Percentiles rank a stretch among this genome's conserved stretches.
These are phyloP conservation scores for Okamejei kenojei DNA, from an alignment of 2,797 vertebrate species.

Conservation along the genomic window DNA sequence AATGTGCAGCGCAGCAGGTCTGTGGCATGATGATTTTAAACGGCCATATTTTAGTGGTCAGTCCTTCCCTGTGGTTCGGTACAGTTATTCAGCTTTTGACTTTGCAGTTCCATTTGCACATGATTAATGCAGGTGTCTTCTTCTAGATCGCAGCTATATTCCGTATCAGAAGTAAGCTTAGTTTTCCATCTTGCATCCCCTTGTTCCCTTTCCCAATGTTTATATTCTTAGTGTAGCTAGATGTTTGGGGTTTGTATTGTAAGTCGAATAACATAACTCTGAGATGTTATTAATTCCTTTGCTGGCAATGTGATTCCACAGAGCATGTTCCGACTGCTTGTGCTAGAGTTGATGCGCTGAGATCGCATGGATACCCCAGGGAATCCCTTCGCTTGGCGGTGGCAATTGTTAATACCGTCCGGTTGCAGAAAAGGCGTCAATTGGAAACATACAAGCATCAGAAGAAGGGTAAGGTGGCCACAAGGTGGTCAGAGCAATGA, in stretches of 20 bases:
- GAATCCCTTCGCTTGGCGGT: conserved; percentile 55
- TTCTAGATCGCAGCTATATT: background rate
- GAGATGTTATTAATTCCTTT: background rate
- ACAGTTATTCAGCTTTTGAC: background rate
- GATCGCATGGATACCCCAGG: conserved; percentile 54
- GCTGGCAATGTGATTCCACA: background rate
- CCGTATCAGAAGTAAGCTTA: background rate
- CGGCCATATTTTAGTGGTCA: background rate
- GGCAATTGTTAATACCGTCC: conserved; percentile 51
- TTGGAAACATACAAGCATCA: conserved; percentile 56
- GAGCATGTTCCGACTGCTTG: conserved; percentile 58
- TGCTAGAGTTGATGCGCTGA: conserved; percentile 56
- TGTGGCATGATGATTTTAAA: background rate
- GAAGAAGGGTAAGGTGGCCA: conserved; percentile 51
- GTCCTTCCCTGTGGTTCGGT: background rate
- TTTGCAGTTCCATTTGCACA: background rate
- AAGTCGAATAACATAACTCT: background rate
- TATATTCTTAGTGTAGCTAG: background rate
- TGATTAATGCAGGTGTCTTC: background rate
- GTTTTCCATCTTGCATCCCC: background rate
- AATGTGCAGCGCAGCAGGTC: background rate
- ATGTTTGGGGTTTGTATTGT: background rate
- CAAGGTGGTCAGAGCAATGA: background rate
- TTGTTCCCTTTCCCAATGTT: no score
- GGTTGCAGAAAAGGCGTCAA: conserved; percentile 53